phyloP scores from a whole-genome alignment of 2,113 vertebrate species.

The Amazona vittata region DNA sequence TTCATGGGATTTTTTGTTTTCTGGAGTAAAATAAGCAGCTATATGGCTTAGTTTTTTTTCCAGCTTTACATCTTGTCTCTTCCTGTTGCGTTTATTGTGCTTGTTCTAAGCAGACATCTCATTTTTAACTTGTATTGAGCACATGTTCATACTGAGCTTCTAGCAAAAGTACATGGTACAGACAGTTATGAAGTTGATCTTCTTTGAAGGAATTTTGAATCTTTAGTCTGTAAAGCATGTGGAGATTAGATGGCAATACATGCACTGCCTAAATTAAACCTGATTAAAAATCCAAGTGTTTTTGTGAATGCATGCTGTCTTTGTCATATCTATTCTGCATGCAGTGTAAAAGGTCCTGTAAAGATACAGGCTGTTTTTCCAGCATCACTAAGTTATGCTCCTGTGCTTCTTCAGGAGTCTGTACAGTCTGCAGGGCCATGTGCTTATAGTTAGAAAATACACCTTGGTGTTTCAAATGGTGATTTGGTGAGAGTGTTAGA shows the following conservation, averaged over 20 bases:
- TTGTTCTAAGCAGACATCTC: not conserved
- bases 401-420: not conserved
- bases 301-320: not conserved
- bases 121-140: not conserved
- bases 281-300: not conserved
- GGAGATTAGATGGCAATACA: not conserved
- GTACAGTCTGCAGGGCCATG: accelerated
- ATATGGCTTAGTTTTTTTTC: not conserved
- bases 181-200: not conserved
- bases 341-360: not conserved
- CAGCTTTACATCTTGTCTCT: not conserved
- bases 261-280: not conserved
- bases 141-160: not conserved
- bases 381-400: not conserved
- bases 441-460: not conserved
- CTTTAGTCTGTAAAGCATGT: not conserved
- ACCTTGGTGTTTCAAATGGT: too few relatives aligned
- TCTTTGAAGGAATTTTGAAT: not conserved
- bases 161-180: not conserved
- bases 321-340: not conserved
- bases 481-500: too few relatives aligned
- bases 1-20: not conserved
- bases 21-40: not conserved
- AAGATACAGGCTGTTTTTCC: not conserved
- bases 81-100: not conserved